Evolutionary conservation across 2,113 vertebrate genomes (phyloP).

Genomic region (Lontra canadensis): DNA sequence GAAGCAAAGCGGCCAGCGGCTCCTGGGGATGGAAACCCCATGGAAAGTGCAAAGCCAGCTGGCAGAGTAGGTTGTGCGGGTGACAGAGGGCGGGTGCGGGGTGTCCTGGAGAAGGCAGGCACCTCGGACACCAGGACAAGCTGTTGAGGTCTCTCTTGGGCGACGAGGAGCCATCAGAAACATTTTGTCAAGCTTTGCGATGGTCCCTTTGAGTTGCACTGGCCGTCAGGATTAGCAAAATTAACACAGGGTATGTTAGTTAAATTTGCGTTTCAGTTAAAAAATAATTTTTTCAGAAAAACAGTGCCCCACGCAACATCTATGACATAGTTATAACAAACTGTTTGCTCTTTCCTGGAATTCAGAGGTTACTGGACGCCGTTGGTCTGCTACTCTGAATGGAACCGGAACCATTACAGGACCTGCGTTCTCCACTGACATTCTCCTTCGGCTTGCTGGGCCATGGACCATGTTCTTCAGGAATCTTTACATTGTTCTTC

Average conservation of each 20-base stretch:
- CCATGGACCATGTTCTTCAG: neutral
- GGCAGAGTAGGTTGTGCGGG: too few relatives aligned
- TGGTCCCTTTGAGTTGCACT: neutral
- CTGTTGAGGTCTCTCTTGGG: neutral
- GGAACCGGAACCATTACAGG: neutral
- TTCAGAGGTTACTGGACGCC: neutral
- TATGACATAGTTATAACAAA: neutral
- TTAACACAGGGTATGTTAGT: neutral
- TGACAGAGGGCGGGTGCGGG: neutral
- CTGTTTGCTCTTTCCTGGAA: neutral
- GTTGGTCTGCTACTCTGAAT: neutral
- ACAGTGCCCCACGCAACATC: neutral
- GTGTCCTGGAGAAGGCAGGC: neutral
- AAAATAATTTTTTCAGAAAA: neutral
- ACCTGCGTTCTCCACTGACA: too few relatives aligned
- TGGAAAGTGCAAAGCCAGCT: neutral
- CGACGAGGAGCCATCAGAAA: neutral
- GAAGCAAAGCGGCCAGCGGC: too few relatives aligned
- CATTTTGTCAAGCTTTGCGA: neutral
- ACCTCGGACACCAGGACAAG: neutral
- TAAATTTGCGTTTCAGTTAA: neutral
- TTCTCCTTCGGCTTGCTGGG: neutral
- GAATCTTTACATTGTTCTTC: neutral
- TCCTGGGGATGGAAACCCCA: neutral
- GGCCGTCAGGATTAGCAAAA: neutral